Base-by-base conservation (phyloP, 2,113 vertebrate species). In the Varanus komodoensis region DNA sequence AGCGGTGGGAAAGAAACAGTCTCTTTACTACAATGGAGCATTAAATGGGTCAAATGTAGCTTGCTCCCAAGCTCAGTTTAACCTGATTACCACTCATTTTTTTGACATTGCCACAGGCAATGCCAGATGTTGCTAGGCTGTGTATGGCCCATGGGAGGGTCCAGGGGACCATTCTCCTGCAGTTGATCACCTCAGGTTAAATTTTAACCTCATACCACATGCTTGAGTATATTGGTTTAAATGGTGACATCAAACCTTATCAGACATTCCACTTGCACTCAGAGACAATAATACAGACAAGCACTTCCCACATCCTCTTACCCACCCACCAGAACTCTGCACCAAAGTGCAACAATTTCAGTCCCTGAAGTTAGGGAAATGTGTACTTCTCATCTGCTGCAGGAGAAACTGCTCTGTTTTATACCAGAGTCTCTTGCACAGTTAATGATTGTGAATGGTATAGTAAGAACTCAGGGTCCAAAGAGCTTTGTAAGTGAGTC, bases 351-450 rank as follows among this genome's bases (percentile, higher is more conserved):
- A 34, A 48, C 19, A 14, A 38, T 81, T 88, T 54, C 32, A 88
- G 5, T 57, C 44, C 64, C 32, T 75, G 57, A 44, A 75, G 67
- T 23, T n/a, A 69, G 19, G 78, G 15, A n/a, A 78, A 81, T 71
- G 14, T 9, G 4, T 2, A 1, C 6, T 23, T 3, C 19, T 23
- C 48, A 11, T 25, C 1, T 34, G 19, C 15, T 32, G 1, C 64
- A 19, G 52, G 52, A 54, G 57, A 4, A 27, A 25, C 23, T 27
- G 12, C 5, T 8, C 1, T 74, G 38, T 61, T 78, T 21, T 44
- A 3, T 25, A 29, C 15, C 29, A 1, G 77, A 32, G 73, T n/a
- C 15, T 32, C 21, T 67, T 78, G 27, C 23, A 67, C 3, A 78
- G 52, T 64, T 64, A 48, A 64, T n/a, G 17, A 77, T 4, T 21